Evolutionary conservation across 2,113 vertebrate genomes (phyloP), one percentile per base, ranked within the genome.

Genomic region (Megaleporinus macrocephalus): DNA sequence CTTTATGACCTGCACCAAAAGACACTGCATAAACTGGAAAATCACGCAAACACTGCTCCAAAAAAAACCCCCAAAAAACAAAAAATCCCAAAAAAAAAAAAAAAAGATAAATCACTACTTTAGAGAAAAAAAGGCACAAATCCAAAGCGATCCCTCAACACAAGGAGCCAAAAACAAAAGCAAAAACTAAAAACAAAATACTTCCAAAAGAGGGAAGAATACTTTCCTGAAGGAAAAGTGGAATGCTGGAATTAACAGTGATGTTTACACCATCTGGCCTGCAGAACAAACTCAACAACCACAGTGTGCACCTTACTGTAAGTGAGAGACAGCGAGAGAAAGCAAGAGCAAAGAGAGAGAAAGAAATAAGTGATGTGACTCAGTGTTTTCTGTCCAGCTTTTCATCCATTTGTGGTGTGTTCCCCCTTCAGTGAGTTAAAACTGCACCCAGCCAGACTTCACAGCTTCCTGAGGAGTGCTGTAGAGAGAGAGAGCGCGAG

Each of bases 361-460:
- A 16, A 4, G 14, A 49, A 49, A 49, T 49, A 12, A 5, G 11
- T 49, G 14, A 49, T 53, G 6, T 13, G 22, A 13, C 11, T 44
- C 41, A 44, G 41, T 44, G 41, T 44, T 44, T 44, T 44, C 41
- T 44, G 41, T 44, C 41, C 41, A 44, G 41, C 41, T 10, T 44
- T 44, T 9, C 41, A 11, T 44, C 41, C 41, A 11, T 44, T 4
- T 76, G 57, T 63, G 33, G 41, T 26, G 3, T 20, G 29, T 36
- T n/a, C 41, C 15, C 75, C 76, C 78, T 66, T 33, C 11, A 79
- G 78, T 89, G 87, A 89, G 69, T 89, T 93, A 91, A 82, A 94
- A 94, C 89, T 94, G 94, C 86, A 94, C 94, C 94, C 94, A 94
- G 87, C 90, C 94, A 65, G 93, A 77, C 85, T 91, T 84, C 80